phyloP scores from a whole-genome alignment of 2,888 invertebrate species.

The Meghimatium bilineatum region DNA sequence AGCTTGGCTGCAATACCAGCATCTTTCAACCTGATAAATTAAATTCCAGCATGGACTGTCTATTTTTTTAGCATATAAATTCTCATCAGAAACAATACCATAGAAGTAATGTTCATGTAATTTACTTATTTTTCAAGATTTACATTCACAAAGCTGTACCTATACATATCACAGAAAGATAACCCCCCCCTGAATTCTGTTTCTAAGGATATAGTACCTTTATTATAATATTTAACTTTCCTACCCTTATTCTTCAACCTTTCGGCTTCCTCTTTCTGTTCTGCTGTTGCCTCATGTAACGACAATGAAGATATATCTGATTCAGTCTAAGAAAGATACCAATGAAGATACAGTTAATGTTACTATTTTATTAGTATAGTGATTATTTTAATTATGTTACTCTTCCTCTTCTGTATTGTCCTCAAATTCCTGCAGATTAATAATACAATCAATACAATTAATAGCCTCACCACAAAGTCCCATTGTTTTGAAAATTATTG shows the following conservation, averaged over 20 bases:
- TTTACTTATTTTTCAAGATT: no score
- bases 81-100: no score
- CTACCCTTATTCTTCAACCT: conserved; percentile 91
- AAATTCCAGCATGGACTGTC: neutral
- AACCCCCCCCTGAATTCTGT: no score
- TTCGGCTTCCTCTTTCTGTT: conserved; percentile 84
- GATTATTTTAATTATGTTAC: neutral
- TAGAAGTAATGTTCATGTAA: no score
- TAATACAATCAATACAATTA: no score
- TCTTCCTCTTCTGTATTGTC: no score
- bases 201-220: neutral
- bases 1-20: neutral
- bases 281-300: conserved; percentile 72
- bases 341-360: neutral
- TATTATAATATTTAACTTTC: neutral
- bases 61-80: no score
- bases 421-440: no score
- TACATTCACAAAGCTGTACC: no score
- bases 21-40: neutral
- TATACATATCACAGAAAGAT: neutral
- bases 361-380: neutral
- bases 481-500: no score
- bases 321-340: conserved; percentile 38
- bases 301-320: conserved; percentile 65
- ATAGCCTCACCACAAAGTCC: no score